These are phyloP conservation scores for Heptranchias perlo DNA, from an alignment of 2,113 vertebrate genomes.

Conservation along the genomic window DNA sequence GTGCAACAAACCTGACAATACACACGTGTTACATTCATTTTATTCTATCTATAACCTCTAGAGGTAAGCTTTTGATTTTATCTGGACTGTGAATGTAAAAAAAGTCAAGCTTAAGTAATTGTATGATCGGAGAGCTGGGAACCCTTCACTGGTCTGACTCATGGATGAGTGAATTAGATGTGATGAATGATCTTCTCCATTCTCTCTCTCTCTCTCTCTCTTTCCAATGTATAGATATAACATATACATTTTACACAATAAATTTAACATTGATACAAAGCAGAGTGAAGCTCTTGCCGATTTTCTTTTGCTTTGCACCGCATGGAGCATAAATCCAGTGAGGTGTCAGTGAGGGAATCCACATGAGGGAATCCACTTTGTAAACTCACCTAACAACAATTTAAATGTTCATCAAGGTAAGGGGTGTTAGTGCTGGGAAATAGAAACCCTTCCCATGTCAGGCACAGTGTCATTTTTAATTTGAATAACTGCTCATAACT, in stretches of 20 bases:
- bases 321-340: not conserved
- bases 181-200: too few species aligned
- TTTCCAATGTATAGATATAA: too few species aligned
- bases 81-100: too few species aligned
- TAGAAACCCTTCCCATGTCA: not conserved
- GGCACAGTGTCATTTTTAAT: not conserved
- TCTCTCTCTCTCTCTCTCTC: not conserved
- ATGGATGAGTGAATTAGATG: too few species aligned
- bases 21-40: too few species aligned
- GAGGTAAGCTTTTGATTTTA: too few species aligned
- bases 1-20: too few species aligned
- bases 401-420: not conserved
- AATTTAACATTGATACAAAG: not conserved
- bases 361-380: constrained; percentile 1
- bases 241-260: not conserved
- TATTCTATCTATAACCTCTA: too few species aligned
- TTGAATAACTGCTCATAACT: not conserved
- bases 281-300: not conserved
- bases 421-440: not conserved
- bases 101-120: too few species aligned
- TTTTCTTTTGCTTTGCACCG: not conserved
- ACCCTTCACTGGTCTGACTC: too few species aligned
- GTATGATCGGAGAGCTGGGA: too few species aligned
- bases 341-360: not conserved
- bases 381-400: not conserved